These are phyloP conservation scores for Bubo blakistoni DNA, from an alignment of 2,113 vertebrate genomes.

Conservation along the genomic window DNA sequence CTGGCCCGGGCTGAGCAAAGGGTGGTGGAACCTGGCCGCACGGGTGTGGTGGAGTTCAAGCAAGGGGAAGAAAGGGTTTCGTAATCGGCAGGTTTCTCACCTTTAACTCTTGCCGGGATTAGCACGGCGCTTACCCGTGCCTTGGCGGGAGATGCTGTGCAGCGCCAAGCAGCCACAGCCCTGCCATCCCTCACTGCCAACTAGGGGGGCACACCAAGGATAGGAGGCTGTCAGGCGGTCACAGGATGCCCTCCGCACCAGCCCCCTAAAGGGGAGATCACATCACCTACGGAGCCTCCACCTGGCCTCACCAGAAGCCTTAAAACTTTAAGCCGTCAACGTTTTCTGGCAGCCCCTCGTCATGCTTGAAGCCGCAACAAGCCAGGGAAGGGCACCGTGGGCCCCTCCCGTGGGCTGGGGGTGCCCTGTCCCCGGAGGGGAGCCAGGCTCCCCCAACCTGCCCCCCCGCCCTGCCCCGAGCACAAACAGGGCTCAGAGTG, in stretches of 20 bases:
- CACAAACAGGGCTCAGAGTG: background rate
- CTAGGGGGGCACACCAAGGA: fast-evolving
- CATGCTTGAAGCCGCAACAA: background rate
- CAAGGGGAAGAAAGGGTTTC: constrained; percentile 22
- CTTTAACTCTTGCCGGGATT: background rate
- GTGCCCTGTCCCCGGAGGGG: background rate
- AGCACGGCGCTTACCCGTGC: background rate
- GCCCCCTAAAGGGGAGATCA: background rate
- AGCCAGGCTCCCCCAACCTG: background rate
- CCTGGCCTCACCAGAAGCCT: background rate
- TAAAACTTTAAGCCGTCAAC: background rate
- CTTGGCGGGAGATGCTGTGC: background rate
- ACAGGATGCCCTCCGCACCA: background rate
- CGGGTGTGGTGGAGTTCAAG: constrained; percentile 3
- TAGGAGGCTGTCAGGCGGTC: background rate
- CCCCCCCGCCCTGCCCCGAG: background rate
- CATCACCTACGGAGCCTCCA: background rate
- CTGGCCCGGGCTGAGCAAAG: background rate
- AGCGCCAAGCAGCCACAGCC: fast-evolving
- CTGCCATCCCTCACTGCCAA: background rate
- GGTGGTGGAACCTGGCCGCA: background rate
- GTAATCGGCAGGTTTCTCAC: background rate
- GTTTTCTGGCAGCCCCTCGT: background rate
- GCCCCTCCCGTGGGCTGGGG: background rate
- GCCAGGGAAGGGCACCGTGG: background rate